Percentiles rank a stretch among this genome's conserved stretches.
These are phyloP conservation scores for Drosophila orosa DNA, from an alignment of 1,140 invertebrate genomes.

Conservation along the genomic window DNA sequence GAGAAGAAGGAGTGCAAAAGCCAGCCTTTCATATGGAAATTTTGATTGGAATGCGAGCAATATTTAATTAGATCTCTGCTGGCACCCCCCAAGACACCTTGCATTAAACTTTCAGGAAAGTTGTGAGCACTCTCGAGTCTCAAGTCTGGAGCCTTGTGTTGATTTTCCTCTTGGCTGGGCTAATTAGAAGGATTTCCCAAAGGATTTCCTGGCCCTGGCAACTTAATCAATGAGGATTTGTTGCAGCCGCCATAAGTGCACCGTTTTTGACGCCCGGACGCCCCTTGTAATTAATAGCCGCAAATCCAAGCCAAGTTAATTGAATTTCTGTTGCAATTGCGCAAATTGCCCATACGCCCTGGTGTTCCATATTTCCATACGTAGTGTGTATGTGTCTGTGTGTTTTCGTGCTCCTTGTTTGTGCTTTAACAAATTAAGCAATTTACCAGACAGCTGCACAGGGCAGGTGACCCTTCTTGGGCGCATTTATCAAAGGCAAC, in stretches of 20 bases:
- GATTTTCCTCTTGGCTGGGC: slow-evolving; percentile 28
- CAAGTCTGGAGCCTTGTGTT: slow-evolving; percentile 5
- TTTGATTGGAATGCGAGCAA: slow-evolving; percentile 44
- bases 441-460: slow-evolving; percentile 57
- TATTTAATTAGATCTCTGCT: slow-evolving; percentile 41
- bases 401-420: slow-evolving; percentile 28
- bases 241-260: slow-evolving; percentile 37
- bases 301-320: slow-evolving; percentile 60
- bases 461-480: slow-evolving; percentile 58
- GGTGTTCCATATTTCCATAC: not conserved
- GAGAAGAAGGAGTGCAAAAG: not conserved
- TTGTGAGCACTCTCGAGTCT: slow-evolving; percentile 16
- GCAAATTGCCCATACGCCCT: slow-evolving; percentile 54
- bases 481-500: slow-evolving; percentile 69
- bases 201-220: slow-evolving; percentile 4
- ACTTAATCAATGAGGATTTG: slow-evolving; percentile 54
- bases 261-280: slow-evolving; percentile 50
- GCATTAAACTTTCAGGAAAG: slow-evolving; percentile 28
- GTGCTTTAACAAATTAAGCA: slow-evolving; percentile 74
- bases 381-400: slow-evolving; percentile 9
- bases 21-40: slow-evolving; percentile 38
- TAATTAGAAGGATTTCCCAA: slow-evolving; percentile 44
- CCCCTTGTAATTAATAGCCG: slow-evolving; percentile 63
- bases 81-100: slow-evolving; percentile 28
- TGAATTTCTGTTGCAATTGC: slow-evolving; percentile 74